Percentiles rank a stretch among this genome's conserved stretches.
phyloP scores from a whole-genome alignment of 2,888 invertebrate species.

The Epirrhoe alternata region DNA sequence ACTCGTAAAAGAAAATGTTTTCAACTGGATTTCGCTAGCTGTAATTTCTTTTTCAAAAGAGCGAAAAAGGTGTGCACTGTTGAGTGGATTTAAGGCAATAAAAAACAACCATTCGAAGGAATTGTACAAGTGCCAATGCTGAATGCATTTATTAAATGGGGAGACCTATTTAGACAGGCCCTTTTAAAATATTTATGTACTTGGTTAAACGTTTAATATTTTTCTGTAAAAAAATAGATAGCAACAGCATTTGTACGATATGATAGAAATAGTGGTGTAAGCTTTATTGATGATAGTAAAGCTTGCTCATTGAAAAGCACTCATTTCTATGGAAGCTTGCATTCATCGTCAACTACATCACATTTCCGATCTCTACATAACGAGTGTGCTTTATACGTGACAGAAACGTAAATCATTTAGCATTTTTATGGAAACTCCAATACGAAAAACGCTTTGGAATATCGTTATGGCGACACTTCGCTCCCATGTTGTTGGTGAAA shows the following conservation, averaged over 20 bases:
- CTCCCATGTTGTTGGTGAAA: slow-evolving; percentile 52
- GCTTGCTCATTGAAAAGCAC: slow-evolving; percentile 21
- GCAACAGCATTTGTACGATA: neutral
- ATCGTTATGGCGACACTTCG: slow-evolving; percentile 34
- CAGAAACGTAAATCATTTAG: slow-evolving; percentile 41
- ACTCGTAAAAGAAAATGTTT: slow-evolving; percentile 66
- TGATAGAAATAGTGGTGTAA: neutral
- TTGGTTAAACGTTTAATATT: neutral
- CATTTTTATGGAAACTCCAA: slow-evolving; percentile 37
- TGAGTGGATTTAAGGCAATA: slow-evolving; percentile 63
- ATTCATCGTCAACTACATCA: slow-evolving; percentile 25
- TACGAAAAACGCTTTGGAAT: slow-evolving; percentile 36
- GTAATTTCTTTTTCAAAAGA: slow-evolving; percentile 58
- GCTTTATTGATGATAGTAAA: slow-evolving; percentile 15
- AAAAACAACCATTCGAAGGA: slow-evolving; percentile 62
- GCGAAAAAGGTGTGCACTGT: slow-evolving; percentile 56
- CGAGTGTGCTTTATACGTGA: slow-evolving; percentile 37
- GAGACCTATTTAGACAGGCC: slow-evolving; percentile 42
- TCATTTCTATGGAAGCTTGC: slow-evolving; percentile 10
- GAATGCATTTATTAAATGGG: slow-evolving; percentile 58
- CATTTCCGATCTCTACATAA: slow-evolving; percentile 25
- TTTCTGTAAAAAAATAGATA: neutral
- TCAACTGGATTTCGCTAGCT: slow-evolving; percentile 58
- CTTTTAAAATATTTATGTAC: neutral
- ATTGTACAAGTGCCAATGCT: slow-evolving; percentile 59